A percentile compares a stretch with the other conserved stretches of the same genome.
phyloP scores from a whole-genome alignment of 2,113 vertebrate genomes.

The Tympanuchus pallidicinctus region DNA sequence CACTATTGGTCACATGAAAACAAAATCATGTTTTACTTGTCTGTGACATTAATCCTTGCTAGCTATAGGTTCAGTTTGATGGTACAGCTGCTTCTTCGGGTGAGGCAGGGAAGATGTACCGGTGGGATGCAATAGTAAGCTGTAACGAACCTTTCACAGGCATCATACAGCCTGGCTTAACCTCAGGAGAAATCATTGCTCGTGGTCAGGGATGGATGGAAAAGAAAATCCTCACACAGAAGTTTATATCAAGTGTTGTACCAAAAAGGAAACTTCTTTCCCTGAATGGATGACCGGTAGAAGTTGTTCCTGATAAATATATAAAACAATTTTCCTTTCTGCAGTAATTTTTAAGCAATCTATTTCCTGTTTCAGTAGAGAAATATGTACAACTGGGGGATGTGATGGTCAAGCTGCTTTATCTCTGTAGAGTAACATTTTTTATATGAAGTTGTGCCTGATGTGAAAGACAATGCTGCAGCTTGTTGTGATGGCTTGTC shows the following conservation, averaged over 20 bases:
- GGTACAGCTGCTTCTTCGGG: background rate
- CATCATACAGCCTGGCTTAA: background rate
- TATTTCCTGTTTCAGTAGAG: background rate
- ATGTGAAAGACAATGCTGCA: conserved; percentile 34
- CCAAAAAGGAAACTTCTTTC: background rate
- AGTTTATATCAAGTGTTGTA: background rate
- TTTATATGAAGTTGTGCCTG: background rate
- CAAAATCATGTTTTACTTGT: conserved; percentile 59
- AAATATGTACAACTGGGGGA: background rate
- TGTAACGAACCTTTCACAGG: background rate
- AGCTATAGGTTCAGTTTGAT: conserved; percentile 16
- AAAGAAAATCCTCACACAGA: background rate
- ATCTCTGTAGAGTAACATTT: background rate
- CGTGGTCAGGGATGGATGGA: background rate
- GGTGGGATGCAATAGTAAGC: background rate
- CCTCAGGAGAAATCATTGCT: background rate
- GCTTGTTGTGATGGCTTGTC: conserved; percentile 48
- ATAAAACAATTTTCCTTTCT: background rate
- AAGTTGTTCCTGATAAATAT: background rate
- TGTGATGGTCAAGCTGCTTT: background rate
- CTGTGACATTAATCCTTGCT: conserved; percentile 55
- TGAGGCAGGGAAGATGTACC: background rate
- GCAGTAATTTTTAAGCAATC: background rate
- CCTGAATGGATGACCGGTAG: background rate
- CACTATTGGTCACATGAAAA: conserved; percentile 63